Percentiles rank a stretch among this genome's conserved stretches.
Evolutionary conservation across 37 sponge, comb jelly and placozoan species (phyloP).

Genomic region (Bolinopsis microptera): DNA sequence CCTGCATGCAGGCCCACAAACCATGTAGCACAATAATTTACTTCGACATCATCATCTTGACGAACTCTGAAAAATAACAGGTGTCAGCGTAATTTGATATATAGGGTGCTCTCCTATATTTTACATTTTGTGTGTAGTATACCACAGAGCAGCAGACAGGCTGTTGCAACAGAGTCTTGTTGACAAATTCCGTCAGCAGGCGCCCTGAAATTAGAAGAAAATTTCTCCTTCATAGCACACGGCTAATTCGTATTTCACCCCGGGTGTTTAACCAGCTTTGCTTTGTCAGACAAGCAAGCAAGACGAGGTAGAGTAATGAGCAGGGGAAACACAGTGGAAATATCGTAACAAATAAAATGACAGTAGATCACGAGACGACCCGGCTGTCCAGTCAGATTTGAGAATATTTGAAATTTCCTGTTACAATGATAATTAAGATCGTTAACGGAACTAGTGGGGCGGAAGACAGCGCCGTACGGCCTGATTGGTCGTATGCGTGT

Average conservation of each 20-base stretch:
- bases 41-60: constrained; percentile 66
- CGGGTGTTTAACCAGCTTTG: not conserved
- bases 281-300: not conserved
- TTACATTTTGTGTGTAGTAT: too few relatives aligned
- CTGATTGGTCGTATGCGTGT: not conserved
- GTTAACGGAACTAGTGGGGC: not conserved
- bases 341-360: not conserved
- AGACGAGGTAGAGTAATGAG: not conserved
- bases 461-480: not conserved
- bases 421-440: not conserved
- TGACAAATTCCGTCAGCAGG: constrained; percentile 10
- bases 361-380: not conserved
- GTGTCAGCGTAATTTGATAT: not conserved
- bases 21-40: constrained; percentile 21
- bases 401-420: not conserved
- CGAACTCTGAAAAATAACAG: constrained; percentile 47
- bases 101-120: too few relatives aligned
- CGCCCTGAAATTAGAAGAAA: not conserved
- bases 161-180: not conserved
- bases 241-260: not conserved
- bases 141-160: not conserved
- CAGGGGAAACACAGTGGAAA: not conserved
- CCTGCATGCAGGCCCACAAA: constrained; percentile 33
- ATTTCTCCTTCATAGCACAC: not conserved
- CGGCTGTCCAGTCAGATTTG: not conserved